Evolutionary conservation across 2,888 invertebrate genomes (phyloP).

Genomic region (Prostheceraeus crozeri): DNA sequence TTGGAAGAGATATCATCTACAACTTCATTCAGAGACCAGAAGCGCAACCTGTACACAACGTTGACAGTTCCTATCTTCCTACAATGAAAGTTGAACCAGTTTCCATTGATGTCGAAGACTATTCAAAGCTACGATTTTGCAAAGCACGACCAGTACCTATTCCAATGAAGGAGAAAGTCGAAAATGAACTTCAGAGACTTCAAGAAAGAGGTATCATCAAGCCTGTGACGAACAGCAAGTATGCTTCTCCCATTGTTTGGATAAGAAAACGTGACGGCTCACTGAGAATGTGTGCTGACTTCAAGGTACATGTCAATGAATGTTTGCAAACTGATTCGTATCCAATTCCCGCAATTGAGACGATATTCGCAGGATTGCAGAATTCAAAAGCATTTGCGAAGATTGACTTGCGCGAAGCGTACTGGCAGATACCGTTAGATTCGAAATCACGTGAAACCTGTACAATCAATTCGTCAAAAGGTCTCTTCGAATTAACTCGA

Average conservation of each 20-base stretch:
- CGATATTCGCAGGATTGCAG: slow-evolving; percentile 7
- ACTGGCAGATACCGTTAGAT: slow-evolving; percentile 31
- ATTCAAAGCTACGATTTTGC: background rate
- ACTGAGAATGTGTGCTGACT: slow-evolving; percentile 16
- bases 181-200: background rate
- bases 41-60: too few relatives aligned
- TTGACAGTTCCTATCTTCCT: too few relatives aligned
- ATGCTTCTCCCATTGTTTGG: slow-evolving; percentile 14
- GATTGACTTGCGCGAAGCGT: slow-evolving; percentile 14
- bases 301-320: slow-evolving; percentile 22
- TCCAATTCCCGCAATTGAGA: slow-evolving; percentile 25
- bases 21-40: too few relatives aligned
- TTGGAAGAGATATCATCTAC: too few relatives aligned
- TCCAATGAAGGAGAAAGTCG: slow-evolving; percentile 8
- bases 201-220: too few relatives aligned
- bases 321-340: slow-evolving; percentile 16
- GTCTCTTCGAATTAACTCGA: slow-evolving; percentile 32
- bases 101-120: too few relatives aligned
- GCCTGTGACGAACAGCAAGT: slow-evolving; percentile 7
- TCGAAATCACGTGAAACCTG: slow-evolving; percentile 24
- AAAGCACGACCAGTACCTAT: slow-evolving; percentile 28
- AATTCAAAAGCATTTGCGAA: slow-evolving; percentile 31
- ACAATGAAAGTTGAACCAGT: too few relatives aligned
- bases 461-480: slow-evolving; percentile 28
- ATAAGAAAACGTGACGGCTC: slow-evolving; percentile 13